These are phyloP conservation scores for Lordiphosa mommai DNA, from an alignment of 1,140 invertebrate species.

Conservation along the genomic window DNA sequence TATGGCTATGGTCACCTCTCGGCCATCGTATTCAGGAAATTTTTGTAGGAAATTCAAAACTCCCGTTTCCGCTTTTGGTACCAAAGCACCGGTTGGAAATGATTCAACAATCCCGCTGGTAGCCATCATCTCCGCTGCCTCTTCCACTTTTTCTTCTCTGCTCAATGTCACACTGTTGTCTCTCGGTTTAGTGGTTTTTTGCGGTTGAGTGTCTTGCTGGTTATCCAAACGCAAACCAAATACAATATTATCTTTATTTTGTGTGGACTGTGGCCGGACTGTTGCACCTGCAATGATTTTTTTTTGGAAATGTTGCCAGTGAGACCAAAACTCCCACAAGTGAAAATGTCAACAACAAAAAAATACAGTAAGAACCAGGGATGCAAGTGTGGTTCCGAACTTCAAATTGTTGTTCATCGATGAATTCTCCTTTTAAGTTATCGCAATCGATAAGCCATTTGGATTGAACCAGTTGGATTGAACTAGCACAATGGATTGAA, in stretches of 20 bases:
- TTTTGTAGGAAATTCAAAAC: conserved; percentile 93
- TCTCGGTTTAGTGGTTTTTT: conserved; percentile 3
- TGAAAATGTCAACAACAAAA: not conserved
- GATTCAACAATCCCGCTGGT: conserved; percentile 83
- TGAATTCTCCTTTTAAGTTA: too few species aligned
- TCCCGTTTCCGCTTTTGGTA: conserved; percentile 98
- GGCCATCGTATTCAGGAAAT: conserved; percentile 96
- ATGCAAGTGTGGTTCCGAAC: not conserved
- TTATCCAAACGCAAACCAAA: conserved; percentile 11
- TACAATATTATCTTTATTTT: conserved; percentile 12
- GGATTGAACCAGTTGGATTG: too few species aligned
- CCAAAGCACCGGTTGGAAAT: conserved; percentile 90
- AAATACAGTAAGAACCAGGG: not conserved
- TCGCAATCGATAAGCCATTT: too few species aligned
- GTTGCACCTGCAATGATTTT: conserved; percentile 7
- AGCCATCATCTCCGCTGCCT: conserved; percentile 41
- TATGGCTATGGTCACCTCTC: conserved; percentile 94
- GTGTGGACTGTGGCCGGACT: not conserved
- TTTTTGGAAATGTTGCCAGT: not conserved
- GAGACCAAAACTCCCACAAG: not conserved
- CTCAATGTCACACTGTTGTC: not conserved
- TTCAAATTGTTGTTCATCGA: too few species aligned
- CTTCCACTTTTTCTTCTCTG: too few species aligned
- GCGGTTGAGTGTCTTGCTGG: conserved; percentile 12
- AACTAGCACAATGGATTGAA: too few species aligned